Percentiles rank a stretch among this genome's conserved stretches.
Evolutionary conservation across 2,888 invertebrate species (phyloP).

Genomic region (Eugnorisma glareosa): DNA sequence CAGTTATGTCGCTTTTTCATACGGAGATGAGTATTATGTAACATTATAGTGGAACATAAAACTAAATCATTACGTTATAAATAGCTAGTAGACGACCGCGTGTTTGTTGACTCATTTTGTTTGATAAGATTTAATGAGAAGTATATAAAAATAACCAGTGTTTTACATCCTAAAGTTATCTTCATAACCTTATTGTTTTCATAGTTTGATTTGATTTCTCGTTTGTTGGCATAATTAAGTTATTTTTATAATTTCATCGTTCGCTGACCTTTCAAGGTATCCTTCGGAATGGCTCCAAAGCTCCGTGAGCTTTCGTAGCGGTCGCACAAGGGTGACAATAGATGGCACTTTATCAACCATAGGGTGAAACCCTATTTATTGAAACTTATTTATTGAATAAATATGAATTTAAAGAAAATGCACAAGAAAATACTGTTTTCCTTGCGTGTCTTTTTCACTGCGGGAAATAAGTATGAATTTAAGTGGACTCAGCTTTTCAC

Average conservation of each 20-base stretch:
- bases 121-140: constrained; percentile 71
- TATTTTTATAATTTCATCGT: constrained; percentile 21
- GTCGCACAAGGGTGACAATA: constrained; percentile 46
- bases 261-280: constrained; percentile 35
- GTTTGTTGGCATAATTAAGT: constrained; percentile 32
- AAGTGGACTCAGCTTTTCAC: neutral
- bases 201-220: constrained; percentile 31
- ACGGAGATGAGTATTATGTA: constrained; percentile 76
- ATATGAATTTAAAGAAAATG: neutral
- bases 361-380: neutral
- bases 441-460: neutral
- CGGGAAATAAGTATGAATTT: neutral
- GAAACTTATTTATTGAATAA: neutral
- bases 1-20: constrained; percentile 83
- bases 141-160: constrained; percentile 61
- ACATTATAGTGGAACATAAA: constrained; percentile 79
- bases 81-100: constrained; percentile 65
- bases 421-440: neutral
- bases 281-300: constrained; percentile 7
- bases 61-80: constrained; percentile 78
- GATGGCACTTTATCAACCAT: constrained; percentile 60
- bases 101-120: constrained; percentile 67
- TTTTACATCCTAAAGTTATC: constrained; percentile 42
- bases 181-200: constrained; percentile 38
- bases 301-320: constrained; percentile 27